Evolutionary conservation across 2,113 vertebrate genomes (phyloP).

Genomic region (Amphilophus citrinellus): DNA sequence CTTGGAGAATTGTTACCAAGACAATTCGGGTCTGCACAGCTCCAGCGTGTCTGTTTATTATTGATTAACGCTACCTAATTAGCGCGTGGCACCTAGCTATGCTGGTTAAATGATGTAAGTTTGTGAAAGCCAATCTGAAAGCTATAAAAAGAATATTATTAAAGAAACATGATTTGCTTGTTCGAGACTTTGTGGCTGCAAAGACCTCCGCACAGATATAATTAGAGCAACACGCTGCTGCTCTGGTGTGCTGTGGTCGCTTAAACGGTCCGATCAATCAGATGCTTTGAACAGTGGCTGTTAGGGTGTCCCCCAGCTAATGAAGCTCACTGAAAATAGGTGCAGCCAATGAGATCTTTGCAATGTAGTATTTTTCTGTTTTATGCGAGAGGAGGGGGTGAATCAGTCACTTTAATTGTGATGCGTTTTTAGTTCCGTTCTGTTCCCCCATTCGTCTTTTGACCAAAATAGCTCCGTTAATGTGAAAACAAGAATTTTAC

Average conservation of each 20-base stretch:
- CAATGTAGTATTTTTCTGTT: slow-evolving; percentile 28
- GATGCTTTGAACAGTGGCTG: neutral
- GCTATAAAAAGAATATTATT: slow-evolving; percentile 37
- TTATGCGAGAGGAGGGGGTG: neutral
- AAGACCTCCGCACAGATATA: slow-evolving; percentile 31
- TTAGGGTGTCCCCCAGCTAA: slow-evolving; percentile 11
- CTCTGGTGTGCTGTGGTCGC: neutral
- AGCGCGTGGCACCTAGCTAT: slow-evolving; percentile 43
- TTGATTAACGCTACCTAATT: slow-evolving; percentile 69
- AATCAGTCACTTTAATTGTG: slow-evolving; percentile 54
- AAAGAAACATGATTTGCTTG: slow-evolving; percentile 57
- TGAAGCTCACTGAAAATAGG: slow-evolving; percentile 10
- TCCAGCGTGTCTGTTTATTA: slow-evolving; percentile 47
- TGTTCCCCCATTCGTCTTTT: slow-evolving; percentile 12
- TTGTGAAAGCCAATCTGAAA: slow-evolving; percentile 63
- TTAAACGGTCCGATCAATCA: slow-evolving; percentile 30
- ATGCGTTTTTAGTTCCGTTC: neutral
- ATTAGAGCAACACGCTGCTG: slow-evolving; percentile 8
- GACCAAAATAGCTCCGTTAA: slow-evolving; percentile 11
- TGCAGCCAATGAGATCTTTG: neutral
- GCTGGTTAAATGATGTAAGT: slow-evolving; percentile 67
- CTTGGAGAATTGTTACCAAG: slow-evolving; percentile 30
- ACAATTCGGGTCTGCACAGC: slow-evolving; percentile 37
- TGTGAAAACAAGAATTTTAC: neutral
- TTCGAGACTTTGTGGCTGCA: slow-evolving; percentile 34